A percentile compares a stretch with the other conserved stretches of the same genome.
These are phyloP conservation scores for Drosophila formosana DNA, from an alignment of 2,888 invertebrate species.

Conservation along the genomic window DNA sequence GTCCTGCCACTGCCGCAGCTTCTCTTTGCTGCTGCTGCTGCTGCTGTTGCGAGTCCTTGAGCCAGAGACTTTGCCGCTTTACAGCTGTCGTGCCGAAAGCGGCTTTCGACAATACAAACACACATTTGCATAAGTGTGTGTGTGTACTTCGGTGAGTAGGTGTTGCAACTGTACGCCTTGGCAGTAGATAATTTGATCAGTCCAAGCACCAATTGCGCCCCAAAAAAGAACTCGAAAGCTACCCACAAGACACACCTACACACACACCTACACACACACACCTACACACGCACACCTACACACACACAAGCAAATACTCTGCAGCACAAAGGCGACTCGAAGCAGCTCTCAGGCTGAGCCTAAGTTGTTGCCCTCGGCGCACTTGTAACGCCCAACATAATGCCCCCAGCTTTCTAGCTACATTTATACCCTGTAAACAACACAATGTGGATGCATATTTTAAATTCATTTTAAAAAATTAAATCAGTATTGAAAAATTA, in stretches of 20 bases:
- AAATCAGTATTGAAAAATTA: no score
- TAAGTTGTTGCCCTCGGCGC: constrained; percentile 53
- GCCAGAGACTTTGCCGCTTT: constrained; percentile 36
- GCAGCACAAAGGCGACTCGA: constrained; percentile 20
- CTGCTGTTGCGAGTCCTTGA: neutral
- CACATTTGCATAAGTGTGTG: constrained; percentile 31
- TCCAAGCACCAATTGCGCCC: constrained; percentile 40
- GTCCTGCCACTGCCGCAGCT: neutral
- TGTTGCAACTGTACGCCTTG: constrained; percentile 3
- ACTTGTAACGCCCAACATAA: constrained; percentile 47
- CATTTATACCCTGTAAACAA: constrained; percentile 28
- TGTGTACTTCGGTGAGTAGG: neutral
- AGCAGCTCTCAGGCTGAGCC: constrained; percentile 20
- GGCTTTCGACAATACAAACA: constrained; percentile 38
- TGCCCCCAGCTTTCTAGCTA: constrained; percentile 26
- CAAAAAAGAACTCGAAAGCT: constrained; percentile 23
- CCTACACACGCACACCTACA: neutral
- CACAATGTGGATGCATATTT: neutral
- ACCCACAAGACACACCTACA: constrained; percentile 14
- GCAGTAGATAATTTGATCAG: constrained; percentile 54
- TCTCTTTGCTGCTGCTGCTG: neutral
- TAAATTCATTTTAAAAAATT: no score
- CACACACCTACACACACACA: no score
- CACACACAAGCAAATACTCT: constrained; percentile 3
- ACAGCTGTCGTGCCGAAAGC: constrained; percentile 46